These are phyloP conservation scores for Linepithema humile DNA, from an alignment of 1,140 invertebrate species.

Conservation along the genomic window DNA sequence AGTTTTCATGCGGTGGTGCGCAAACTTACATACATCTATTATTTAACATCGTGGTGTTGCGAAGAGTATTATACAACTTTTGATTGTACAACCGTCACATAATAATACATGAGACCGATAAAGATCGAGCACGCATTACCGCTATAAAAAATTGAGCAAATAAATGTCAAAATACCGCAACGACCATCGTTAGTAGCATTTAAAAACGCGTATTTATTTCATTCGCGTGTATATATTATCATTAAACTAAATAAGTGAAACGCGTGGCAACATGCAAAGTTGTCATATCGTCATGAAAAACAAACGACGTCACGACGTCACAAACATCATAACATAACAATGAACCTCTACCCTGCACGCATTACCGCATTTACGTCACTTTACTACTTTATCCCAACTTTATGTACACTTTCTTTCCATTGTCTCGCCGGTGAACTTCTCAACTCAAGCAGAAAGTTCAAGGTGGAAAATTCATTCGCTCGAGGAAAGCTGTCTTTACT, in stretches of 20 bases:
- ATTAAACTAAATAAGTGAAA: constrained; percentile 7
- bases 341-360: background rate
- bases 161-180: background rate
- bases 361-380: constrained; percentile 9
- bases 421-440: background rate
- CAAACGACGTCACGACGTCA: no score
- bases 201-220: background rate
- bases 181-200: background rate
- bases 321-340: background rate
- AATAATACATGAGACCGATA: background rate
- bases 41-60: background rate
- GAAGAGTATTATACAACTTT: background rate
- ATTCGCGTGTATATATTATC: background rate
- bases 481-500: constrained; percentile 8
- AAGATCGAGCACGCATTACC: background rate
- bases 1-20: background rate
- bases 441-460: constrained; percentile 12
- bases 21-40: background rate
- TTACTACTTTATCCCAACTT: background rate
- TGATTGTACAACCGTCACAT: background rate
- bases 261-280: background rate
- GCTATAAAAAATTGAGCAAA: background rate
- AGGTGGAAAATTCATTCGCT: constrained; percentile 22
- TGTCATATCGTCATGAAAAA: background rate
- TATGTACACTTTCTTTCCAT: constrained; percentile 14